Conservation (phyloP, 2,113 vertebrate species). For the Panurus biarmicus region DNA sequence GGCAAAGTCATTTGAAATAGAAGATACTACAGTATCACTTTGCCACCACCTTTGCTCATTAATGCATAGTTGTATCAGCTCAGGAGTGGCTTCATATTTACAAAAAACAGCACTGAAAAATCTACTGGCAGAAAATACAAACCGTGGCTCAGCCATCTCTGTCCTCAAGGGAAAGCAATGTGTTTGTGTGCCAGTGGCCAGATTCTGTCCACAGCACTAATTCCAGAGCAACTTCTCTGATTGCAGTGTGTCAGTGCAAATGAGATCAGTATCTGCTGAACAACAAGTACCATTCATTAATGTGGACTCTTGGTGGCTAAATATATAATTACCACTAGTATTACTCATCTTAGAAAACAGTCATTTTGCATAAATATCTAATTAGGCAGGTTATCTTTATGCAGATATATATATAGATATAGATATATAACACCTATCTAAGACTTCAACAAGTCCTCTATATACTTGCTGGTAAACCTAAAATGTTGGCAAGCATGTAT, state of each 20-base stretch:
- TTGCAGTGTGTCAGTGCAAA: not conserved
- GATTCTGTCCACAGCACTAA: not conserved
- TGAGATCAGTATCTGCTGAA: not conserved
- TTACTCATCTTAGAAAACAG: conserved; percentile 69
- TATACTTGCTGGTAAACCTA: conserved; percentile 37
- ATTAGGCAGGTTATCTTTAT: conserved; percentile 62
- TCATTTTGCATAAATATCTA: conserved; percentile 70
- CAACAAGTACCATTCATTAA: conserved; percentile 41
- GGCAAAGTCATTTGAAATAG: not conserved
- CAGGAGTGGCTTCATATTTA: not conserved
- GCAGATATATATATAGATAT: not conserved
- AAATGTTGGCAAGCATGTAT: conserved; percentile 24
- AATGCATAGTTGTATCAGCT: not conserved
- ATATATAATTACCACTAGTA: conserved; percentile 55
- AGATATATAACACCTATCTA: conserved; percentile 47
- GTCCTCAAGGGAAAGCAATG: not conserved
- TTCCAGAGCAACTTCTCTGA: not conserved
- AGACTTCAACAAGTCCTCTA: conserved; percentile 28
- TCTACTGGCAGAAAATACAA: not conserved
- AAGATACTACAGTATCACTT: not conserved
- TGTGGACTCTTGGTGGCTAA: conserved; percentile 63
- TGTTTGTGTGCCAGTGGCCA: not conserved
- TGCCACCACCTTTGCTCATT: not conserved
- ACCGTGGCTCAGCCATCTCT: not conserved
- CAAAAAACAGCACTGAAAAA: not conserved